Evolutionary conservation across 2,797 vertebrate species (phyloP), one percentile per base, ranked within the genome.

Genomic region (Sebastes minor): DNA sequence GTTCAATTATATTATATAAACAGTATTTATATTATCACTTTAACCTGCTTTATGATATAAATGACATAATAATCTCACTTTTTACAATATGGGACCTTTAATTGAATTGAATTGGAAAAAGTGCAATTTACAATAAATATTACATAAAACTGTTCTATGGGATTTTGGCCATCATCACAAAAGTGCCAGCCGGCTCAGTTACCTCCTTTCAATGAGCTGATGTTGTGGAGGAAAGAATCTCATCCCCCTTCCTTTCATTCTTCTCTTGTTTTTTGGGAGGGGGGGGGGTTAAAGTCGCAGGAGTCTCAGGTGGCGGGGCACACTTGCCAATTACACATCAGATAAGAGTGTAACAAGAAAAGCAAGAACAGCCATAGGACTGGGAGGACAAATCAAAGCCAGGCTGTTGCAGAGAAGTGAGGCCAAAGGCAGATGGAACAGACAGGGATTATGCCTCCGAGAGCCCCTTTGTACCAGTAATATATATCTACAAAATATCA

Each of bases 291-390:
- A 89, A 83, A 62, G 80, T 18, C 42, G 1, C 42, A 46, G 53
- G 90, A 90, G 94, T 88, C 94, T 92, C 95, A 96, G 95, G 95
- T 96, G 95, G 91, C 52, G 11, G 88, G 84, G 80, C 80, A 78
- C 89, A 85, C 65, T 89, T 52, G 61, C 84, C 93, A 95, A 95
- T 96, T 94, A 95, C 90, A 89, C 84, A 69, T 86, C 79, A 87
- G 88, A 95, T 93, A 90, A 85, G 81, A 93, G 83, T 28, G 71
- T 81, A 86, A 89, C 83, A 87, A 84, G 77, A 89, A 89, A 92
- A 88, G 82, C 82, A 86, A 86, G 67, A 71, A 81, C 57, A 79
- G 69, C 73, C 55, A 81, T 46, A 83, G 85, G 77, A 69, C 67
- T 49, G 75, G 56, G 73, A 82, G 71, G 59, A 66, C 63, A 74